phyloP scores from a whole-genome alignment of 23 tunicate genomes.

The Ascidia mentula region DNA sequence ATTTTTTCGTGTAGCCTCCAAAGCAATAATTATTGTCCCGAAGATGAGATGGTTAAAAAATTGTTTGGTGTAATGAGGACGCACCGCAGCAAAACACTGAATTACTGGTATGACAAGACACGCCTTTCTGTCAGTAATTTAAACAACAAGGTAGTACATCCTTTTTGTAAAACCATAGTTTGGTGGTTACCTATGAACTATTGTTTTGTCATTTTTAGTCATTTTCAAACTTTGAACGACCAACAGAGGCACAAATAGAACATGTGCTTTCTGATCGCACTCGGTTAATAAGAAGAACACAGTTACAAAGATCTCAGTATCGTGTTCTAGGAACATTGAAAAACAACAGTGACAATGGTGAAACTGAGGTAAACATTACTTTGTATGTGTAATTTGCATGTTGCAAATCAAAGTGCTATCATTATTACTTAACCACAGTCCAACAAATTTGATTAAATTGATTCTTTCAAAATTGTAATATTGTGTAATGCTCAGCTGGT shows the following conservation, averaged over 20 bases:
- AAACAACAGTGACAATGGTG: not conserved
- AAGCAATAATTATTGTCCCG: not conserved
- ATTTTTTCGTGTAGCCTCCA: not conserved
- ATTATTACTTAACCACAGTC: no score
- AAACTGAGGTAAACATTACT: not conserved
- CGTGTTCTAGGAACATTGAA: conserved; percentile 36
- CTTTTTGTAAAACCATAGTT: no score
- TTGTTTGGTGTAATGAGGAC: not conserved
- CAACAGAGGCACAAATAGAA: conserved; percentile 68
- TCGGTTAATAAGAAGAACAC: conserved; percentile 53
- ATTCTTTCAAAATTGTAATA: no score
- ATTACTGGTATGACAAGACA: conserved; percentile 76
- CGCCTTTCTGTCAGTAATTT: conserved; percentile 23
- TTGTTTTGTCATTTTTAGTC: conserved; percentile 35
- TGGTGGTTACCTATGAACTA: not conserved
- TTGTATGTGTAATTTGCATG: not conserved
- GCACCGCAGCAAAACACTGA: conserved; percentile 36
- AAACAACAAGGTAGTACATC: conserved; percentile 27
- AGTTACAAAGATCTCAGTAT: conserved; percentile 41
- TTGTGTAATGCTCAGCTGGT: no score
- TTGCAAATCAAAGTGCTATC: not conserved
- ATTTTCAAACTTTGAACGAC: conserved; percentile 63
- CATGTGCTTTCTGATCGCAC: conserved; percentile 57
- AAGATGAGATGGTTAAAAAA: no score
- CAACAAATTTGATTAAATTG: no score